phyloP scores from a whole-genome alignment of 2,797 vertebrate genomes.

The Huso huso region DNA sequence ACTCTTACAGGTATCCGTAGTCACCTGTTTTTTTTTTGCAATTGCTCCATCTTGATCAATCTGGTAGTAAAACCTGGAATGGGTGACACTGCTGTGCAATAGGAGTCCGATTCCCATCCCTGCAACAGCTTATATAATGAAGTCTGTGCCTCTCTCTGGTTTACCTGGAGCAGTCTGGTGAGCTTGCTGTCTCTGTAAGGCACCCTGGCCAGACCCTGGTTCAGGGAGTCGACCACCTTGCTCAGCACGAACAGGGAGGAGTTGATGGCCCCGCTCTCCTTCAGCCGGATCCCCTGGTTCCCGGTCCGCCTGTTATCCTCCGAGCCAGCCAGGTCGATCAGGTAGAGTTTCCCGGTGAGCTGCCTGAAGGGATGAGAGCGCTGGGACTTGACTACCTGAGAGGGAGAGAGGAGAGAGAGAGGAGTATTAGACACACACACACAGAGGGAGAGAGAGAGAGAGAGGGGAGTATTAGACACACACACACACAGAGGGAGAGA shows the following conservation, averaged over 20 bases:
- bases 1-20: too few relatives aligned
- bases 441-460: background rate
- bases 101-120: too few relatives aligned
- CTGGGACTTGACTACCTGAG: constrained; percentile 66
- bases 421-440: background rate
- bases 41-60: too few relatives aligned
- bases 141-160: too few relatives aligned
- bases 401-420: background rate
- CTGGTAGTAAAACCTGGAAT: too few relatives aligned
- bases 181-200: constrained; percentile 90
- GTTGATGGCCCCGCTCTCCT: constrained; percentile 87
- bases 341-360: constrained; percentile 76
- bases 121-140: too few relatives aligned
- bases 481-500: background rate
- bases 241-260: constrained; percentile 81
- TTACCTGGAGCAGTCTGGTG: constrained; percentile 71
- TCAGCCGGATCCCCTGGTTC: constrained; percentile 78
- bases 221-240: constrained; percentile 84
- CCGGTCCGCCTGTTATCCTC: constrained; percentile 86
- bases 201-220: constrained; percentile 60
- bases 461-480: background rate
- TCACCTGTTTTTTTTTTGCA: too few relatives aligned
- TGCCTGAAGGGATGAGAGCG: constrained; percentile 51
- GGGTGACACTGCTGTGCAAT: too few relatives aligned
- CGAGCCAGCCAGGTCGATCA: constrained; percentile 82